phyloP scores from a whole-genome alignment of 2,797 vertebrate genomes.

The Momotus momota region DNA sequence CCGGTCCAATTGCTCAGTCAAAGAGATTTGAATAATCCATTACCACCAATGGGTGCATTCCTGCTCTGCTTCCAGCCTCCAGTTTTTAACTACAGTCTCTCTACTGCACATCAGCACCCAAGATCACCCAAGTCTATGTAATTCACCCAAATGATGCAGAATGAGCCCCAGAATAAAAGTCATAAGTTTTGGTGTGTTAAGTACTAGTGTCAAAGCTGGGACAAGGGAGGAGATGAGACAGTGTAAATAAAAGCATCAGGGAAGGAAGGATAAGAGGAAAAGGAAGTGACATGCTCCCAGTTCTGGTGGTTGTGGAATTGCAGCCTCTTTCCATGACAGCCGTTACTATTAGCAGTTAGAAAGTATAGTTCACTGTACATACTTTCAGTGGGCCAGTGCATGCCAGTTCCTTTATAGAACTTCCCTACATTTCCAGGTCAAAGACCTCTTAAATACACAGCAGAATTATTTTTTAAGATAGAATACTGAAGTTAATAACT shows the following conservation, averaged over 20 bases:
- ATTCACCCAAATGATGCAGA: background rate
- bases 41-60: background rate
- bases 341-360: background rate
- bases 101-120: background rate
- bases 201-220: background rate
- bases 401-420: background rate
- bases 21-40: background rate
- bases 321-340: accelerated
- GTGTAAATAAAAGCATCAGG: background rate
- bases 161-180: background rate
- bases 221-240: background rate
- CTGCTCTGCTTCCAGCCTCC: background rate
- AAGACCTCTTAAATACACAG: background rate
- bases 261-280: background rate
- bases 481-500: background rate
- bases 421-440: background rate
- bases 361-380: background rate
- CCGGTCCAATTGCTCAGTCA: background rate
- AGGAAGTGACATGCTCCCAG: background rate
- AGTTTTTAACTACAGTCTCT: background rate
- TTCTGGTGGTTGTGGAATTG: background rate
- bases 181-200: background rate
- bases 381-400: background rate
- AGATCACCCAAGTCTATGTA: background rate
- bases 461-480: background rate